Conservation (phyloP, 2,797 vertebrate species). For the Capromys pilorides region DNA sequence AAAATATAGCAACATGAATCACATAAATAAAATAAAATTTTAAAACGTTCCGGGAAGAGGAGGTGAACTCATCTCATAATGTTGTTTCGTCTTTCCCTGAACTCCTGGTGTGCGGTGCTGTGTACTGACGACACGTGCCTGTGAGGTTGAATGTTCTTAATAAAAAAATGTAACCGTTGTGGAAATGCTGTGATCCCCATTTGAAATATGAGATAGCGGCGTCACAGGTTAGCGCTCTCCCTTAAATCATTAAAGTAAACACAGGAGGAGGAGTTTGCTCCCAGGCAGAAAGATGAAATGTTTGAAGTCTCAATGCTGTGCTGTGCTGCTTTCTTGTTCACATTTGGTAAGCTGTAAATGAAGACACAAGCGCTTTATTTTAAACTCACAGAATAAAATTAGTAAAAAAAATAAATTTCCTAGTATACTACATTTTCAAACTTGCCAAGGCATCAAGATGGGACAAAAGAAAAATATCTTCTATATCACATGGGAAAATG, state of each 20-base stretch:
- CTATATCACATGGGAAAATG: not conserved
- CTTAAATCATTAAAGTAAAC: not conserved
- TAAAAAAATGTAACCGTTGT: not conserved
- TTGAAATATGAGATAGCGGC: not conserved
- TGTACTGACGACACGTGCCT: not conserved
- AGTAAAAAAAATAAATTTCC: slow-evolving; percentile 4
- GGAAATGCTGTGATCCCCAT: not conserved
- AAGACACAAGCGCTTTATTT: not conserved
- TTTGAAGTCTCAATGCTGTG: not conserved
- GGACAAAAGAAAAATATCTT: not conserved
- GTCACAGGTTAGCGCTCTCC: not conserved
- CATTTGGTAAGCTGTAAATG: not conserved
- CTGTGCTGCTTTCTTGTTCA: not conserved
- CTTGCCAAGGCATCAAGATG: not conserved
- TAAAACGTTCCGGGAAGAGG: not conserved
- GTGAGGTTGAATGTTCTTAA: not conserved
- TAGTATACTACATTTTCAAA: not conserved
- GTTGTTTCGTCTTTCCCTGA: not conserved
- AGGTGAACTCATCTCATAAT: not conserved
- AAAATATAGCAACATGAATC: not conserved
- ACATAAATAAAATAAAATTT: not conserved
- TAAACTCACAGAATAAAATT: not conserved
- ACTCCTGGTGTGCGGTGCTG: not conserved
- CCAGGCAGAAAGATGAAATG: not conserved
- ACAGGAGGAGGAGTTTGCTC: not conserved